Base-by-base conservation (phyloP, 2,888 invertebrate species). In the Morinoia aosen region DNA sequence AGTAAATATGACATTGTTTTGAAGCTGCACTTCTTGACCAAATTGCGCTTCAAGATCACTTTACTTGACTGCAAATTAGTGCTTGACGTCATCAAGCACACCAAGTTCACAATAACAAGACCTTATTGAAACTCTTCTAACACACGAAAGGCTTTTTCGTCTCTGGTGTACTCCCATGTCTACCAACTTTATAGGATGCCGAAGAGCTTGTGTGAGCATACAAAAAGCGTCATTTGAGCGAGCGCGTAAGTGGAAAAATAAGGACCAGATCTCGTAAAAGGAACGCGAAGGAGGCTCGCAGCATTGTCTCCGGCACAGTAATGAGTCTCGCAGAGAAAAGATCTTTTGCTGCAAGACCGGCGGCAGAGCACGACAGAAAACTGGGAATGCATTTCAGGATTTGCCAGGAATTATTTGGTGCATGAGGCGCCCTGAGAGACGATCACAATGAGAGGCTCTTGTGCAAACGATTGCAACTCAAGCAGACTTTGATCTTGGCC, bases 251-350 rank as follows among this genome's bases (percentile, higher is more conserved):
- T 39, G 48, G 90, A 48, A 90, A 90, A 90, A 90, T 39, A 90
- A 48, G 48, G 48, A 48, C 90, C 90, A 40, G 90, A 48, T 90
- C 90, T 90, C 90, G 48, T 48, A 19, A 90, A 48, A 90, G 90
- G 48, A 39, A 33, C 90, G 90, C 19, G 40, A 90, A 90, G 90
- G 40, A 90, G 90, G 48, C 90, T 90, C 40, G 90, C 39, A 90
- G 48, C 90, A 90, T 90, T 90, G 90, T 90, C 90, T 90, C 90
- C 40, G 39, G 90, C 48, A 12, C 48, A 39, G 90, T 90, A 90
- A 90, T 90, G 90, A 90, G 90, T 90, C 90, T 39, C 48, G 2
- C 39, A 90, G 48, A 90, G 90, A 90, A 90, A 90, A 40, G 90
- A 90, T 90, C 40, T 90, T 14, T 39, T 48, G 90, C 90, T 90